Evolutionary conservation across 2,888 invertebrate genomes (phyloP), one percentile per base, ranked within the genome.

Genomic region (Eustalomyia histrio): DNA sequence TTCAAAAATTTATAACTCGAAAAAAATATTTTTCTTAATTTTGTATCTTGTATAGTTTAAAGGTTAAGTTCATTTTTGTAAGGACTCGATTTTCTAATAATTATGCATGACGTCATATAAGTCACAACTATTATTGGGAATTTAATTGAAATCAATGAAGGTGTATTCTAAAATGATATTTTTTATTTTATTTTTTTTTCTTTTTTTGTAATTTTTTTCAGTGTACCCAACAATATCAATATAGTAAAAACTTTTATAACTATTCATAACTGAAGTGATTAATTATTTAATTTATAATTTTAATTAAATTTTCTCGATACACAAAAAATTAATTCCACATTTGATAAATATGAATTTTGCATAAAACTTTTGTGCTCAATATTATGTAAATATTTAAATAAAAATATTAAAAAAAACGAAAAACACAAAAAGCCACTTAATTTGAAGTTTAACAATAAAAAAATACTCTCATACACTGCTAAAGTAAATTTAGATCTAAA

Each of bases 231-330:
- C 2, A 12, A 39, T 12, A 39, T 5, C 2, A 4, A 39, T 12
- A 39, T 2, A 39, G 14, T 39, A 39, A 39, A 39, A 12, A 39
- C 1, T 21, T 4, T 21, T 21, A 21, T n/a, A 21, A 21, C 21
- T 21, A 39, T 39, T 12, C 4, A n/a, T n/a, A 47, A n/a, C 4
- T n/a, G 43, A 47, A 47, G 16, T 47, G 16, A 6, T 47, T 14
- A 47, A 47, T 47, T 47, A n/a, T 47, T 47, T 47, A n/a, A 47
- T 47, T 47, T n/a, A 47, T 47, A 14, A n/a, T n/a, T 39, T 47
- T 47, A 47, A 47, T n/a, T 47, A n/a, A 47, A 47, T 47, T 47
- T 14, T n/a, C 39, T 39, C 39, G 39, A 39, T 12, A 39, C 2
- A 29, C 4, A 29, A 29, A 29, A 3, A 29, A 29, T 29, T 1